Evolutionary conservation across 2,113 vertebrate species (phyloP), one percentile per base, ranked within the genome.

Genomic region (Crotophaga sulcirostris): DNA sequence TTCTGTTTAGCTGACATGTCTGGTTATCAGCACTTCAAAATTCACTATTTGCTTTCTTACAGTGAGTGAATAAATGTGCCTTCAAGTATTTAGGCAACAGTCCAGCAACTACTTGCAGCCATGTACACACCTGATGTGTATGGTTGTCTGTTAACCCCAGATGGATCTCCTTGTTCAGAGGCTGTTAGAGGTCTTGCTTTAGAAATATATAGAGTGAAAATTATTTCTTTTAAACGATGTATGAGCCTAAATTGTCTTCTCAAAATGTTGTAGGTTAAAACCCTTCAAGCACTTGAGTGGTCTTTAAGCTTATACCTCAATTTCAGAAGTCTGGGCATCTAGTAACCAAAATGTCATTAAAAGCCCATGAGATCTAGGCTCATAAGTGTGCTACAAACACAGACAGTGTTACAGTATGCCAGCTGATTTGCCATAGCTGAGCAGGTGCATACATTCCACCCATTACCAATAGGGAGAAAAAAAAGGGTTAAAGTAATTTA

Each of bases 11-110:
- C 44, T 76, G 66, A 82, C 38, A 17, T 69, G 47, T 68, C 62
- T 67, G 70, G 29, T 84, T 96, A 74, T 82, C 73, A 76, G 67
- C 47, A 63, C 69, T 86, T 93, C 40, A 88, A 29, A 96, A 94
- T 79, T 87, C 67, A 84, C 54, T 16, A n/a, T 93, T 89, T 87
- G 7, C 56, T 90, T 92, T 55, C 33, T 77, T 67, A 42, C 45
- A 67, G 16, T 80, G 67, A 87, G 56, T 77, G 70, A 83, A 91
- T 84, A 91, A 84, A 89, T 40, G 16, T 72, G 54, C 55, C 51
- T 91, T 96, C 74, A 85, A 51, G 87, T 95, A 83, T 62, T 88
- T 63, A 91, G 84, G 56, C 75, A 89, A 16, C 20, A 91, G 67
- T 73, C 49, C 49, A 77, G 59, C 51, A 76, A 8, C 26, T 67